These are phyloP conservation scores for Etia nguti DNA, from an alignment of 2,113 vertebrate genomes.

Conservation along the genomic window DNA sequence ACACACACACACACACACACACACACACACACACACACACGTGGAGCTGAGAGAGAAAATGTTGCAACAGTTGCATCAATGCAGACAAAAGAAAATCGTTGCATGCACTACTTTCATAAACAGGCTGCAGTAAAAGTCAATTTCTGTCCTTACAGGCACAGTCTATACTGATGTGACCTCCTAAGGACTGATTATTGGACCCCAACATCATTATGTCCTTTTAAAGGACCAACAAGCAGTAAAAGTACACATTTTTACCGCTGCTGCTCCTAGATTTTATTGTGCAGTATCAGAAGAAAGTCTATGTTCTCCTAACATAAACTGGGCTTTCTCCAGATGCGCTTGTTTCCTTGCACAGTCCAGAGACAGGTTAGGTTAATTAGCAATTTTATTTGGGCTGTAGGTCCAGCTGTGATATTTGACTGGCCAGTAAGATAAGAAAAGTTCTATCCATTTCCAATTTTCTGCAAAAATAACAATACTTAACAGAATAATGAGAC, in stretches of 20 bases:
- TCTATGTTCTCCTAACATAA: not conserved
- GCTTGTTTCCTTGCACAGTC: rapidly evolving
- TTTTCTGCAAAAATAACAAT: not conserved
- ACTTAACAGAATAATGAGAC: not conserved
- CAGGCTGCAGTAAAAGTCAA: not conserved
- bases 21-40: not conserved
- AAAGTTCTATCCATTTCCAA: not conserved
- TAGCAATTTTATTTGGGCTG: not conserved
- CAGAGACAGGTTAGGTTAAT: not conserved
- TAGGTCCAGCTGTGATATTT: not conserved
- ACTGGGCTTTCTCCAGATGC: not conserved
- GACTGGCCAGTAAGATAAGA: not conserved
- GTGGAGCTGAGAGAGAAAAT: not conserved
- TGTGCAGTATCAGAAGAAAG: not conserved
- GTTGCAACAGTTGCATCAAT: not conserved
- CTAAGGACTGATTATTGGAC: not conserved
- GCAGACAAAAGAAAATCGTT: not conserved
- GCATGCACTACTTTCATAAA: not conserved
- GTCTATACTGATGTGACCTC: not conserved
- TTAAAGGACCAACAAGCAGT: not conserved
- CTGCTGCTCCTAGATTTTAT: not conserved
- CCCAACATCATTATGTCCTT: not conserved
- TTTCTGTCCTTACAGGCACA: not conserved
- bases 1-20: not conserved
- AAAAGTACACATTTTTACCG: not conserved